Evolutionary conservation across 2,113 vertebrate genomes (phyloP).

Genomic region (Tachycineta bicolor): DNA sequence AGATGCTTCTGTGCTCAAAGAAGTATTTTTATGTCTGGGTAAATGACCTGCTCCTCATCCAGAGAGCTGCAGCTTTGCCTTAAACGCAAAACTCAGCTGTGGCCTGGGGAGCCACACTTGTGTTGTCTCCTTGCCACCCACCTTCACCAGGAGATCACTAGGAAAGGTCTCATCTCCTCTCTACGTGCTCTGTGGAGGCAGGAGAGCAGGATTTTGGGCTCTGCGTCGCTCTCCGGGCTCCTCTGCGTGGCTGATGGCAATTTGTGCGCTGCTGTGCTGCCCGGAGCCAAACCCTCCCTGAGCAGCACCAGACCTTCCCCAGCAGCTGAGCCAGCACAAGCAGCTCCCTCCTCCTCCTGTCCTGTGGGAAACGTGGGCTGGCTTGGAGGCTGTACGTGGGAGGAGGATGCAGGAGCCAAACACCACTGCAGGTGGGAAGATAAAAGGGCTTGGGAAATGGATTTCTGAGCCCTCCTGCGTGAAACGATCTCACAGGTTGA

Average conservation of each 20-base stretch:
- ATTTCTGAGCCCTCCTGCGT: not conserved
- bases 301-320: not conserved
- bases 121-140: not conserved
- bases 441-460: not conserved
- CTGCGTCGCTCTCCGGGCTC: fast-evolving
- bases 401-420: not conserved
- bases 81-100: not conserved
- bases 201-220: not conserved
- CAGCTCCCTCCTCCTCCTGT: not conserved
- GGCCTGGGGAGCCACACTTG: not conserved
- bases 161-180: not conserved
- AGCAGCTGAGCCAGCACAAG: not conserved
- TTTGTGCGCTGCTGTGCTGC: not conserved
- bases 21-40: not conserved
- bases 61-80: not conserved
- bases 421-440: not conserved
- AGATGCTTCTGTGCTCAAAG: not conserved
- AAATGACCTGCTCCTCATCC: not conserved
- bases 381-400: fast-evolving
- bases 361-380: not conserved
- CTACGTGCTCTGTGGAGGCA: not conserved
- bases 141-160: fast-evolving
- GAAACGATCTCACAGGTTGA: not conserved
- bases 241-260: not conserved
- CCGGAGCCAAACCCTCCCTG: no score